Percentiles rank a stretch among this genome's conserved stretches.
Conservation (phyloP, 2,113 vertebrate genomes). For the Lontra canadensis region DNA sequence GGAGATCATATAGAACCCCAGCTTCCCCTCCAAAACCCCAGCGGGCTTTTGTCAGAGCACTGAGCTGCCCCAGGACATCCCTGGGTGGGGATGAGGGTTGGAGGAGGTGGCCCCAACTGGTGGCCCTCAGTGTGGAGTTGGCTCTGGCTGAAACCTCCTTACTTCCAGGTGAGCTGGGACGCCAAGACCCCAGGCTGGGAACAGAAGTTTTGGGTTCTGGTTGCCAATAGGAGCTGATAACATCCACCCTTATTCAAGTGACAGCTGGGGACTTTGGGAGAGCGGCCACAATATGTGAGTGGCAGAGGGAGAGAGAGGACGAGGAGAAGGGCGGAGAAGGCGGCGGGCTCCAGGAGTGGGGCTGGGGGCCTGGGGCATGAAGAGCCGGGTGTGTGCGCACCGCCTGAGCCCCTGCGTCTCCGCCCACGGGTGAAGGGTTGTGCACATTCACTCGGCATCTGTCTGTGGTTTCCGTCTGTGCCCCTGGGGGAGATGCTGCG, state of each 20-base stretch:
- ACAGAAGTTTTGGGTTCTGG: not conserved
- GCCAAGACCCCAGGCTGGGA: not conserved
- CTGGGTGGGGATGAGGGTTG: rapidly evolving
- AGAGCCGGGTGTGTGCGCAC: rapidly evolving
- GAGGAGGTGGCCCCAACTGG: not conserved
- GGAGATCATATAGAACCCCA: no score
- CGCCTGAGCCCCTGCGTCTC: rapidly evolving
- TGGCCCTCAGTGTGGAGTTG: not conserved
- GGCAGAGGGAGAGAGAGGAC: not conserved
- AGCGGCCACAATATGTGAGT: not conserved
- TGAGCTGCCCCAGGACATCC: not conserved
- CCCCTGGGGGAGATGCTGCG: not conserved
- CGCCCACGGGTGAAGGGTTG: not conserved
- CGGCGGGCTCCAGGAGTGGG: not conserved
- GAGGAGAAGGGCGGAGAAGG: rapidly evolving
- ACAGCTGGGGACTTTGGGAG: not conserved
- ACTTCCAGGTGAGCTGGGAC: not conserved
- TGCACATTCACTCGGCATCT: rapidly evolving
- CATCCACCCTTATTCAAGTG: not conserved
- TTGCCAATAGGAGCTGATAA: no score
- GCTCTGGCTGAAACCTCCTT: not conserved
- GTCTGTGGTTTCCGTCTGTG: not conserved
- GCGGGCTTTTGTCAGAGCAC: not conserved
- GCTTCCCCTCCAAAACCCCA: not conserved
- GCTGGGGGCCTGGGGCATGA: rapidly evolving